A percentile compares a stretch with the other conserved stretches of the same genome.
Evolutionary conservation across 2,888 invertebrate species (phyloP).

Genomic region (Morpho helenor): DNA sequence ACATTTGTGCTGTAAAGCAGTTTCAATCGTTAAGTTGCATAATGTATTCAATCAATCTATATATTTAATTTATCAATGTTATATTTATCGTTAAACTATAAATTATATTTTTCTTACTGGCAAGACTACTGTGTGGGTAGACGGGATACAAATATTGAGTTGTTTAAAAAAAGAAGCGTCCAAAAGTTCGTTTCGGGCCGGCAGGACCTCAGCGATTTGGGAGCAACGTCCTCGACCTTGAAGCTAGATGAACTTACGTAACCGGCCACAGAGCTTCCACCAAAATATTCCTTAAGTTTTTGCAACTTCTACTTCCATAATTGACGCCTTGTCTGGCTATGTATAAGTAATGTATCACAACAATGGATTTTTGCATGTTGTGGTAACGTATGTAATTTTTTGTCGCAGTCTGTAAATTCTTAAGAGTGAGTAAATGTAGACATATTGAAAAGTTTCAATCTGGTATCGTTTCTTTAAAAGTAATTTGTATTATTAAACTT

Average conservation of each 20-base stretch:
- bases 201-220: conserved; percentile 74
- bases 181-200: conserved; percentile 51
- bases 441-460: background rate
- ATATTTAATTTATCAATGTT: too few relatives aligned
- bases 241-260: conserved; percentile 77
- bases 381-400: conserved; percentile 1
- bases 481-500: background rate
- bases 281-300: conserved; percentile 70
- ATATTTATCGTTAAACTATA: background rate
- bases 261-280: conserved; percentile 67
- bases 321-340: conserved; percentile 25
- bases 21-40: too few relatives aligned
- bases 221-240: conserved; percentile 78
- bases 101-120: background rate
- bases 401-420: conserved; percentile 3
- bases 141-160: conserved; percentile 22
- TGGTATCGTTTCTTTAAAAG: background rate
- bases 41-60: too few relatives aligned
- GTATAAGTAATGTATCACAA: conserved; percentile 12
- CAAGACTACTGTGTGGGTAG: conserved; percentile 18
- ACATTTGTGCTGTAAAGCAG: too few relatives aligned
- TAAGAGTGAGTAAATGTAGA: background rate
- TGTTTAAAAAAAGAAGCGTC: conserved; percentile 56
- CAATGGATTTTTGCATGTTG: conserved; percentile 1
- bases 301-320: conserved; percentile 60